Evolutionary conservation across 2,888 invertebrate species (phyloP), one percentile per base, ranked within the genome.

Genomic region (Corythucha ciliata): DNA sequence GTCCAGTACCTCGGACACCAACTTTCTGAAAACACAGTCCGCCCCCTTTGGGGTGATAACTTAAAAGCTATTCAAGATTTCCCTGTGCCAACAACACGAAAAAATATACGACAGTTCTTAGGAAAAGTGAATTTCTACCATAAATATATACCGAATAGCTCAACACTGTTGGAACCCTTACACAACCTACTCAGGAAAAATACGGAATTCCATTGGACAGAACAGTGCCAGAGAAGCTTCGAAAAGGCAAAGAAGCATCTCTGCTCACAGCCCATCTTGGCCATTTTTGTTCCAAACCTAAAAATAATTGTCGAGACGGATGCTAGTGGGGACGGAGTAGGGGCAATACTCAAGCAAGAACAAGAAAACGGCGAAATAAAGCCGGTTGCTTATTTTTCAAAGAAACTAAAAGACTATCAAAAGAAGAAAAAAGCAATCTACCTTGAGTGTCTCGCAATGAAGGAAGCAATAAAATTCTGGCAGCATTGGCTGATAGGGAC

Each of bases 241-340:
- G 46, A 44, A 20, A 14, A 36, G 14, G 36, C 14, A 36, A 36
- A 14, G 36, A 36, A 36, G 7, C 36, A 36, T 16, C 36, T 36
- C 36, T 36, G 36, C 36, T 10, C 36, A 10, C 36, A 36, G 14
- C 36, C 36, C 8, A 36, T 36, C 16, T 36, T 7, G 36, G 36
- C 36, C 10, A 36, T 36, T 7, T 36, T 36, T 16, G 36, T 14
- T 14, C 36, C 36, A 12, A 10, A 12, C 10, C 36, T 36, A 7
- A 14, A 36, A 14, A 36, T 36, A 14, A n/a, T 7, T 14, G 36
- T 14, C n/a, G 36, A 36, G 36, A 36, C 10, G 36, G 63, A 64
- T 48, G 63, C 59, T 20, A 58, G 57, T 29, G 34, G 60, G 20
- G 45, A 33, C 60, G 61, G 36, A 36, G 16, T 36, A 8, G 36